Evolutionary conservation across 2,888 invertebrate genomes (phyloP), one percentile per base, ranked within the genome.

Genomic region (Congeria kusceri): DNA sequence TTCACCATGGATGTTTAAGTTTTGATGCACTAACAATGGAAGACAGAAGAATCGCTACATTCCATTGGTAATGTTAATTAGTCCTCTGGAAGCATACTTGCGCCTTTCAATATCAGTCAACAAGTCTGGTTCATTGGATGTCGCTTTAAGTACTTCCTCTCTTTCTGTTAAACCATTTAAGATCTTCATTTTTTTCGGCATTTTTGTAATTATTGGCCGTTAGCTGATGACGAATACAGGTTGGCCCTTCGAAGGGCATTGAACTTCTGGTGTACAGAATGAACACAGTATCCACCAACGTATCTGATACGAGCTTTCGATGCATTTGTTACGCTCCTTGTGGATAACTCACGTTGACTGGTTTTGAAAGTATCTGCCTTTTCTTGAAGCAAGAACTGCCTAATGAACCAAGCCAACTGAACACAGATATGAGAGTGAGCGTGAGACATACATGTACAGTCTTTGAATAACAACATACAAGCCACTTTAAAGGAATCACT

Each of bases 221-320:
- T 29, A 29, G 28, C 62, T 1, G 44, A 29, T 65, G 56, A 46
- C 25, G 72, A 57, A 58, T 72, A 80, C 57, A 61, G 65, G n/a
- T 32, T 23, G 23, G 61, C 23, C 28, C 39, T 49, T 25, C 69
- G 64, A 62, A 69, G 76, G 7, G 28, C 68, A 1, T 68, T 28
- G 27, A 59, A 73, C 47, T 76, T 80, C 18, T 64, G 49, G 44
- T 67, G 68, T 15, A 69, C 57, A 70, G 64, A 66, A 25, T 69
- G 73, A 27, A 74, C 61, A 46, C 76, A 80, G 49, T 76, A 76
- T 18, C 76, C 76, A 18, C 76, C 80, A 59, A 76, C 39, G 64
- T 80, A 80, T 39, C 80, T 59, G n/a, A 80, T 59, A 61, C 80
- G 58, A 28, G 80, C 72, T 25, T 72, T 56, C 5, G 80, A 80